Conservation (phyloP, 1,140 invertebrate species). For the Camponotus floridanus region DNA sequence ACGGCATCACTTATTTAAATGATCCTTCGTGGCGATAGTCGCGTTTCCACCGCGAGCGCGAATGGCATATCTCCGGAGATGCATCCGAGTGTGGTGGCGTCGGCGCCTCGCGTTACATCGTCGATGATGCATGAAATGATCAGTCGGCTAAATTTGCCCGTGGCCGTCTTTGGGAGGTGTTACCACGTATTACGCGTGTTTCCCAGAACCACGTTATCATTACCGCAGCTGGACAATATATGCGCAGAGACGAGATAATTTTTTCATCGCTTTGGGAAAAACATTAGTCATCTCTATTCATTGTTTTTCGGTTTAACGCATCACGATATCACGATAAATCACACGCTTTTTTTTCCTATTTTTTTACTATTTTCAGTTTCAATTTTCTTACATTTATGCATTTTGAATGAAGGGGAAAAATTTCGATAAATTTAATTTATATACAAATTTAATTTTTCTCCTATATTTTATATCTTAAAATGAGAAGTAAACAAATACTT, state of each 20-base stretch:
- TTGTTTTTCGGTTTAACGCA: too few relatives aligned
- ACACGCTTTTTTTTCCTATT: too few relatives aligned
- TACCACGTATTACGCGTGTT: not conserved
- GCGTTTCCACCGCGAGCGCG: conserved; percentile 8
- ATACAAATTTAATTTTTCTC: too few relatives aligned
- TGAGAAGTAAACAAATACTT: too few relatives aligned
- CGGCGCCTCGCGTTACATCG: conserved; percentile 8
- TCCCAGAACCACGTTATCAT: conserved; percentile 24
- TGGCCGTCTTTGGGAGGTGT: conserved; percentile 11
- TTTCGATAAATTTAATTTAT: too few relatives aligned
- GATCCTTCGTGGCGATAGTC: conserved; percentile 53
- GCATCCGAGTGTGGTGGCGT: conserved; percentile 49
- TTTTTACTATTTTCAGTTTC: too few relatives aligned
- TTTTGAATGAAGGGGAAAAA: too few relatives aligned
- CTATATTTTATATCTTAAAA: too few relatives aligned
- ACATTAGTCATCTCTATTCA: too few relatives aligned
- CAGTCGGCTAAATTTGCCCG: conserved; percentile 32
- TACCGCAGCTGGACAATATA: not conserved
- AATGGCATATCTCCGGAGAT: conserved; percentile 27
- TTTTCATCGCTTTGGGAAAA: too few relatives aligned
- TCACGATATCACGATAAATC: too few relatives aligned
- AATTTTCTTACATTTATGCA: too few relatives aligned
- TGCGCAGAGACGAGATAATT: not conserved
- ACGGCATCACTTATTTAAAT: conserved; percentile 67
- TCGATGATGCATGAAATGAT: conserved; percentile 54